Evolutionary conservation across 2,888 invertebrate genomes (phyloP).

Genomic region (Tortrix viridana): DNA sequence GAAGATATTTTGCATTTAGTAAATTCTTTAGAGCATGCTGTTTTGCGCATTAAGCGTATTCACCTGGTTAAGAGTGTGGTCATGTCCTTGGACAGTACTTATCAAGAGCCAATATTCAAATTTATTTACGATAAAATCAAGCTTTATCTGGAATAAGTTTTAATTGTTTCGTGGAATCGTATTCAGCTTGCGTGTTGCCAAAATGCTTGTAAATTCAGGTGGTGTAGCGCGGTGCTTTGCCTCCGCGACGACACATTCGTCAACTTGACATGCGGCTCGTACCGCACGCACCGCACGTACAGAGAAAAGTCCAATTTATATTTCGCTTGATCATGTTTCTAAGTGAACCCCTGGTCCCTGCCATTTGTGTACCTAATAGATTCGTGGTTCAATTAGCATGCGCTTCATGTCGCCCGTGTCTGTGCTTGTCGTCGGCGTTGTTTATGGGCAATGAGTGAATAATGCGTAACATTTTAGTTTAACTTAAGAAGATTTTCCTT

Average conservation of each 20-base stretch:
- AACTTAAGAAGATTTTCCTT: no score
- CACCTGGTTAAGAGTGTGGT: background rate
- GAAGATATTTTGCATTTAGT: constrained; percentile 1
- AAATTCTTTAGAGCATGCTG: background rate
- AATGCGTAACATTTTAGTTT: no score
- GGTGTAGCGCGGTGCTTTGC: constrained; percentile 49
- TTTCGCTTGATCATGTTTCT: constrained; percentile 29
- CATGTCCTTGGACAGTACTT: constrained; percentile 3
- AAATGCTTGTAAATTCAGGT: constrained; percentile 54
- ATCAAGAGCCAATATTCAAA: constrained; percentile 24
- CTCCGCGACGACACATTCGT: constrained; percentile 49
- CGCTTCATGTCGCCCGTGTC: background rate
- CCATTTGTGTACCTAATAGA: background rate
- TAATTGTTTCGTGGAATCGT: constrained; percentile 40
- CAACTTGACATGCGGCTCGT: constrained; percentile 51
- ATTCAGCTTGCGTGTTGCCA: constrained; percentile 50
- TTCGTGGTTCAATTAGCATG: constrained; percentile 1
- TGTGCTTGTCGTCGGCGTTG: no score
- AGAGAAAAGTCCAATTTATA: constrained; percentile 25
- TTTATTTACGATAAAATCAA: constrained; percentile 37
- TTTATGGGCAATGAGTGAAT: no score
- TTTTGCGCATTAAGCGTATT: background rate
- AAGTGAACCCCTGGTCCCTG: background rate
- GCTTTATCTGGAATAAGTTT: constrained; percentile 41
- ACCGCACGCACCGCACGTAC: constrained; percentile 37